Base-by-base conservation (phyloP, 2,888 invertebrate genomes). In the Isoperla grammatica region DNA sequence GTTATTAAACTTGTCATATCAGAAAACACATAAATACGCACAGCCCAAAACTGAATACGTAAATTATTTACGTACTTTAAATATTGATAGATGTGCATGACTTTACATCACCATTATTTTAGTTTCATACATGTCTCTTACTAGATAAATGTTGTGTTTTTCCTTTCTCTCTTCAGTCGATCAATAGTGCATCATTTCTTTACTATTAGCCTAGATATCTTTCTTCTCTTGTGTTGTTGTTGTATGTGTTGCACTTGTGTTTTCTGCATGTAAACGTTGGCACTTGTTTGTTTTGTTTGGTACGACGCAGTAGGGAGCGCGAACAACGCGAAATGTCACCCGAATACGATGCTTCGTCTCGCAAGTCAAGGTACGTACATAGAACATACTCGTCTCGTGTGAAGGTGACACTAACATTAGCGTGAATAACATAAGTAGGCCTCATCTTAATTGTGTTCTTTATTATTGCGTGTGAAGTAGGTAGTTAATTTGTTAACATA, bases 241-340 rank as follows among this genome's bases (percentile, higher is more conserved):
- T 37, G 48, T 46, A 20, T 35, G 13, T 57, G 46, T 42, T 70
- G 68, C 68, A 69, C 70, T 68, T 71, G 66, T 70, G 69, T 69
- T 67, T 63, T 67, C 57, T 46, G 23, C 23, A 37, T 19, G 22
- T 37, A 29, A 17, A 9, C 3, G 35, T 57, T 35, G 13, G 15
- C 60, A 57, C 43, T 54, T 42, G 49, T 56, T 35, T 62, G 17
- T 56, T 37, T 19, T 46, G 29, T 56, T 57, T n/a, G 54, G 57
- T 53, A 65, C 66, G 56, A 65, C 66, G 56, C 74, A 87, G 87
- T 71, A 86, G 72, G 86, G 87, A 70, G 86, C 86, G 77, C 86
- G 86, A 79, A 87, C 87, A 77, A 72, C 78, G 84, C 68, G 88
- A 88, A 69, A 80, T 82, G 67, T 87, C 88, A 69, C 87, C 87